phyloP scores from a whole-genome alignment of 2,888 invertebrate genomes.

The Ashinkailepas kermadecensis region DNA sequence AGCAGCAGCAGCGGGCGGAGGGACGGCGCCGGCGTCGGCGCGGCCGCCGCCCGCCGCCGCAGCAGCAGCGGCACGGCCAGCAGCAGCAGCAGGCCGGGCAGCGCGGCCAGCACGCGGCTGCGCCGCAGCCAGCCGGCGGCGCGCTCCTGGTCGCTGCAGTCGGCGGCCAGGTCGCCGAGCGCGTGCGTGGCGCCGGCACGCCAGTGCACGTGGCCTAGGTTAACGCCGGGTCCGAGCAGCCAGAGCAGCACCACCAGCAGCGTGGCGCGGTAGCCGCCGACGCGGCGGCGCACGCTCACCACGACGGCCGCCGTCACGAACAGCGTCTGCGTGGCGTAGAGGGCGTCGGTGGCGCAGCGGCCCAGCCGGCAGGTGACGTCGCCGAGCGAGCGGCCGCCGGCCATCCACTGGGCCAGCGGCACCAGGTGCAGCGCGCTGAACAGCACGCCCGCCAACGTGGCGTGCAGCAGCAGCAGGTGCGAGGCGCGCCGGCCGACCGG shows the following conservation, averaged over 20 bases:
- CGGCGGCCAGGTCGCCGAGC: not conserved
- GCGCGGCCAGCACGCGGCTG: not conserved
- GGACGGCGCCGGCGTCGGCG: not conserved
- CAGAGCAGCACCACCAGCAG: not conserved
- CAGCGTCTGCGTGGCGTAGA: not conserved
- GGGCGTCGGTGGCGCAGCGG: not conserved
- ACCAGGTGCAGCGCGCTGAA: not conserved
- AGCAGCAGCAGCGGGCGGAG: not conserved
- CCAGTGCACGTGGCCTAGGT: conserved; percentile 10
- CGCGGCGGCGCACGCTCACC: not conserved
- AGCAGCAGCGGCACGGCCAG: not conserved
- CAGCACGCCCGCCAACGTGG: not conserved
- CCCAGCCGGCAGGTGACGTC: not conserved
- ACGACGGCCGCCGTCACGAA: not conserved
- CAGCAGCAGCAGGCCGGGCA: not conserved
- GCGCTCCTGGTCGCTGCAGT: not conserved
- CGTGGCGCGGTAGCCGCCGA: not conserved
- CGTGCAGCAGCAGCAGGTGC: conserved; percentile 15
- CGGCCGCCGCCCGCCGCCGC: not conserved
- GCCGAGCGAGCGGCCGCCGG: not conserved
- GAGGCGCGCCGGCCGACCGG: not conserved
- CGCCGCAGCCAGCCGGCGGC: not conserved
- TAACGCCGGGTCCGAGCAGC: not conserved
- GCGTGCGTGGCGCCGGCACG: not conserved
- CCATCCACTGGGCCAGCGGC: not conserved